Base-by-base conservation (phyloP, 2,797 vertebrate species). In the Helarctos malayanus region DNA sequence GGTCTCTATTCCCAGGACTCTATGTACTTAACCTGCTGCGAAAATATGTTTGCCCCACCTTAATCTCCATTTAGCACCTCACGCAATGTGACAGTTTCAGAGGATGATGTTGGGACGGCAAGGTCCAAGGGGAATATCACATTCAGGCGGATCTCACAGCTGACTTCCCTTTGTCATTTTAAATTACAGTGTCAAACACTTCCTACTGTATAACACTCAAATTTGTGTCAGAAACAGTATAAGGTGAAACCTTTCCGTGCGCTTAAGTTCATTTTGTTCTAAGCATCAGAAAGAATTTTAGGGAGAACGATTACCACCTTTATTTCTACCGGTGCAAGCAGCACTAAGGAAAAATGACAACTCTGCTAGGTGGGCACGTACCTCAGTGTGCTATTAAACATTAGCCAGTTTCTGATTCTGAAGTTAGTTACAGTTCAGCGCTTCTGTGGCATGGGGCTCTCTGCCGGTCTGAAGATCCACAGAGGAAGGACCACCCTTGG, bases 131-230 rank as follows among this genome's bases (percentile, higher is more conserved):
- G 83, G 75, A 89, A 45, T 81, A 93, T 61, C 86, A 13, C 56
- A 92, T 96, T 94, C n/a, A 63, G 29, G 19, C 11, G 8, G 91
- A 95, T 95, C 79, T 94, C 87, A 90, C 49, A 80, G 88, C 57
- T 97, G 1, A 63, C 73, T 97, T 95, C 41, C 75, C 57, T 91
- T 93, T 86, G 68, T 73, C 84, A 82, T 96, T 97, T 98, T 94
- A 97, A 98, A 97, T 90, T 94, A 63, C 27, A 91, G 15, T 89
- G 52, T 94, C 89, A 97, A 96, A 95, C 68, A 75, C 75, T 93
- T 97, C 59, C 91, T 65, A 27, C 63, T 52, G 12, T 56, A 76
- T 41, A 32, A 89, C 35, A 76, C 49, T 94, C 95, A 78, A 14
- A 80, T 76, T 96, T 95, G 49, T 96, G 68, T 97, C 82, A 93